Evolutionary conservation across 1,140 invertebrate genomes (phyloP).

Genomic region (Ostrea denselamellosa): DNA sequence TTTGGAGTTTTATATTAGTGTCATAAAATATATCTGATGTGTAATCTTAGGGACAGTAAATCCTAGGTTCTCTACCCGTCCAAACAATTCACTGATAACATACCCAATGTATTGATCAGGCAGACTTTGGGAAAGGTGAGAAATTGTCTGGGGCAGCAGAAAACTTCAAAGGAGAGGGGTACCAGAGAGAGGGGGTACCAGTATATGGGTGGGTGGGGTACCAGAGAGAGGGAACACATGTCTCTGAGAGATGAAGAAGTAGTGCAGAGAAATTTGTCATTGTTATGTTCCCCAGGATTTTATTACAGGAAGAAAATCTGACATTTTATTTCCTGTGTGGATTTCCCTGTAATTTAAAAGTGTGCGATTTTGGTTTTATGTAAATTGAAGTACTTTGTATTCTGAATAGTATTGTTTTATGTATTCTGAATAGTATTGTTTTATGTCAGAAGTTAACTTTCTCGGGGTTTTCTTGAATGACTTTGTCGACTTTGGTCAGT

Average conservation of each 20-base stretch:
- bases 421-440: too few relatives aligned
- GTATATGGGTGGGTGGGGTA: neutral
- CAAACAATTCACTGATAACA: constrained; percentile 39
- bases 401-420: too few relatives aligned
- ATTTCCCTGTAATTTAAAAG: too few relatives aligned
- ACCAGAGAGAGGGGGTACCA: neutral
- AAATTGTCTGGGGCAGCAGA: neutral
- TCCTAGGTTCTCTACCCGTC: constrained; percentile 12
- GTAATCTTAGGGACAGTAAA: constrained; percentile 27
- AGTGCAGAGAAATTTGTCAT: neutral
- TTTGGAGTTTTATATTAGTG: constrained; percentile 34
- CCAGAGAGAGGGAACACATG: neutral
- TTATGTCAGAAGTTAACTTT: too few relatives aligned
- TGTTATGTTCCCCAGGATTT: neutral
- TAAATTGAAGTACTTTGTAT: too few relatives aligned
- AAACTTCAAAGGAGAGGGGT: neutral
- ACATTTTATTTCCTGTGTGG: too few relatives aligned
- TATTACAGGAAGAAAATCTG: too few relatives aligned
- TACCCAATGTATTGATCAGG: constrained; percentile 33
- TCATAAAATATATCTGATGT: constrained; percentile 36
- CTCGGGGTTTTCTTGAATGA: too few relatives aligned
- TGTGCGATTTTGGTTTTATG: too few relatives aligned
- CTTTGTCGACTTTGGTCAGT: neutral
- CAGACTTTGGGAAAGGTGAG: neutral
- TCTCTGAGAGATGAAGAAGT: too few relatives aligned